These are phyloP conservation scores for Neolamprologus toae DNA, from an alignment of 2,113 vertebrate genomes.

Conservation along the genomic window DNA sequence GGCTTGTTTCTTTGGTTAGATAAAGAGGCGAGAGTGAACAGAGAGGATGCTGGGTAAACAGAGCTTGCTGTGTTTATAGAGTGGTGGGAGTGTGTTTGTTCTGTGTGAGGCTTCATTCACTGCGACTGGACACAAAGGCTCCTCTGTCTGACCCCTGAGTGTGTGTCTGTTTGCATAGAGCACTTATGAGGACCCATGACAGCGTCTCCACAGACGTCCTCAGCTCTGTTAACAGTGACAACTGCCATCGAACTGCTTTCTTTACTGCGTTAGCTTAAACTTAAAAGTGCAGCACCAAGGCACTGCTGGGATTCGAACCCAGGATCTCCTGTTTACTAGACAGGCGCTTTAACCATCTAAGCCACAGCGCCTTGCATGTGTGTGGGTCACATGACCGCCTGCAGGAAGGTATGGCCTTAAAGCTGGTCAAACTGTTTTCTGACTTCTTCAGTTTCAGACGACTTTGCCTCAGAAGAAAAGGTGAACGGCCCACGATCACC, in stretches of 20 bases:
- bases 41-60: slow-evolving; percentile 9
- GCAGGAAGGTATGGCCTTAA: not conserved
- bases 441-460: not conserved
- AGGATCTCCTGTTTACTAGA: not conserved
- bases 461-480: not conserved
- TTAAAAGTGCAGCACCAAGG: not conserved
- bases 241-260: not conserved
- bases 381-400: accelerated
- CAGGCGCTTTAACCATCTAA: not conserved
- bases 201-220: not conserved
- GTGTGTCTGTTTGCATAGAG: not conserved
- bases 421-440: not conserved
- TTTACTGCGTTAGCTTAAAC: accelerated
- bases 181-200: not conserved
- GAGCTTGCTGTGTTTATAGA: not conserved
- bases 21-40: not conserved
- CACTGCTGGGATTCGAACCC: not conserved
- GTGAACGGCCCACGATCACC: accelerated
- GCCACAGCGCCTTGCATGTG: accelerated
- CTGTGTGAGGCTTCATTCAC: not conserved
- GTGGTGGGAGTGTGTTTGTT: slow-evolving; percentile 29
- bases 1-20: not conserved
- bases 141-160: not conserved
- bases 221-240: not conserved
- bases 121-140: not conserved